Base-by-base conservation (phyloP, 1,140 invertebrate species). In the Ephestia elutella region DNA sequence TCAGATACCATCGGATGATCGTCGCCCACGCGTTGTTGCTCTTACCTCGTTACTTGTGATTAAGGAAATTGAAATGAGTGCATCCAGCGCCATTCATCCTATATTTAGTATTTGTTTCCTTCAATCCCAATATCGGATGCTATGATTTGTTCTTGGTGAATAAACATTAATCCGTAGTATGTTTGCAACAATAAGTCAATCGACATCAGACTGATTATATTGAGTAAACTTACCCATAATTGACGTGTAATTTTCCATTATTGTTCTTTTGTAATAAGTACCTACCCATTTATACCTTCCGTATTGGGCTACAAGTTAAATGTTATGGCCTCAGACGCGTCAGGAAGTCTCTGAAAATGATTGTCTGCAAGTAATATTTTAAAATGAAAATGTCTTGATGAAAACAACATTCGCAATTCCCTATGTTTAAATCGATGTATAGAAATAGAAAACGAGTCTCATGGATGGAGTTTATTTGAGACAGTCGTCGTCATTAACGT, bases 1-100 rank as follows among this genome's bases (percentile, higher is more conserved):
- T 54, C 20, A 70, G 75, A 82, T 82, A 78, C 54, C 53, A 72
- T 73, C 70, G 61, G 66, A 65, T 75, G 71, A 78, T 78, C 71
- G 60, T 59, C 73, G 69, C 78, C 81, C 69, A 78, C 81, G 65
- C 75, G 64, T 56, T 63, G 64, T 67, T 63, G 67, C 64, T 66
- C 56, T 65, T 66, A 63, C 65, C 68, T 71, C 61, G 72, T 78
- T 70, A 72, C 66, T 75, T 79, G 72, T 73, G 67, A 72, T 77
- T 66, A 69, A 63, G 49, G 55, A 63, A 66, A 66, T 60, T 54
- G 57, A 53, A 60, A 60, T 55, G 57, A 60, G 25, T 35, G 13
- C 1, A 19, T 15, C 53, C 19, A 60, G 35, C 4, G 35, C 32
- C 7, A 49, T 10, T 20, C 10, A 32, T 32, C 11, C 30, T 32